Base-by-base conservation (phyloP, 2,113 vertebrate genomes). In the Gambusia affinis region DNA sequence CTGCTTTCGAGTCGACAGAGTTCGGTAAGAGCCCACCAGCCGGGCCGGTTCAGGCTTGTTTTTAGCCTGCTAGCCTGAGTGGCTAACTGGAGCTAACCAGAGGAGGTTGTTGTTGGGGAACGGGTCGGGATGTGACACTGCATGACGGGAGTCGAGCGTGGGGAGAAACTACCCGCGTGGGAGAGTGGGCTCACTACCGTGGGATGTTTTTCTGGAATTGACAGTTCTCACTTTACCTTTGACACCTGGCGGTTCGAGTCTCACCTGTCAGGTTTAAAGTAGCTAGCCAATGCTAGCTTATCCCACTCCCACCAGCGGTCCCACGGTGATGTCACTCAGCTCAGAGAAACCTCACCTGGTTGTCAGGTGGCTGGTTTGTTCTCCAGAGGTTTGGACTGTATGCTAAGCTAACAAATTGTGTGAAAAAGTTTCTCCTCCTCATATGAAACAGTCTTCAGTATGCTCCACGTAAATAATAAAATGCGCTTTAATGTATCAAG, bases 261-360 rank as follows among this genome's bases (percentile, higher is more conserved):
- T 83, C 88, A 88, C 90, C 90, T 91, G 92, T 91, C 88, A 89
- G 89, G 87, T 85, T 89, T 85, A 54, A 77, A 82, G 78, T 67
- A 83, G 62, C 71, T 75, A 80, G 63, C 33, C 27, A 24, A 17
- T 10, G 28, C 64, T 83, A 83, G 81, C 76, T 76, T 29, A 31
- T 82, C 85, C 78, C 76, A 4, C 62, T 47, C 68, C 67, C 68
- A 33, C 30, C 42, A 67, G 39, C 39, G 39, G 39, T 42, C 39
- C 39, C 39, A 42, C 39, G 39, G 39, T 42, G 39, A 42, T 42
- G 39, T 42, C 39, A 15, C 39, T 42, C 39, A 39, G 39, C 12
- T 42, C 1, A 42, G 39, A 15, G 39, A 42, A 14, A 42, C 14
- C 14, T 42, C 39, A 42, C 12, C 12, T 42, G 39, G 39, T 42